Base-by-base conservation (phyloP, 2,797 vertebrate genomes). In the Protonibea diacanthus region DNA sequence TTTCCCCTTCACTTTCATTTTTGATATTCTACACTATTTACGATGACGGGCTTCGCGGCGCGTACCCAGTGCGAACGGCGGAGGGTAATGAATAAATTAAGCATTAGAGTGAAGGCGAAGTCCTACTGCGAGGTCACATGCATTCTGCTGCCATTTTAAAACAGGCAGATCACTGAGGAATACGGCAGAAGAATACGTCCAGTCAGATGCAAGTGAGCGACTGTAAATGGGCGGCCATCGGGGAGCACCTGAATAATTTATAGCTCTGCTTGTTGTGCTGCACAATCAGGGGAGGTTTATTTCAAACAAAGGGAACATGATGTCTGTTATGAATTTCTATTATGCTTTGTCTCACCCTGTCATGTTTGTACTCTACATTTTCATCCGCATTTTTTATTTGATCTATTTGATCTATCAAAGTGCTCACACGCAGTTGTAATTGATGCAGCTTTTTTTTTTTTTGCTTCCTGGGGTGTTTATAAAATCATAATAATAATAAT, bases 171-270 rank as follows among this genome's bases (percentile, higher is more conserved):
- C 82, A 57, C 75, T 15, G 58, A 85, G 87, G 81, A 90, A 78
- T 71, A 84, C 6, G 23, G 80, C 78, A 73, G 86, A 86, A 75
- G 88, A 84, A 89, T 52, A 57, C n/a, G 85, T 87, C 81, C 84
- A 90, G 86, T 80, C 85, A 79, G 83, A 88, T n/a, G 71, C 63
- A 81, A 87, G 89, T 71, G 66, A 87, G 89, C 69, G 61, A 71
- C 86, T 90, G 84, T 85, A 91, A 93, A 94, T 90, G 88, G 84
- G 78, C 74, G 56, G 83, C 76, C 91, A 82, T 85, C 29, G 44
- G 88, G 90, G 87, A 93, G 82, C 15, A 17, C 48, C 83, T 93
- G 92, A 93, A 94, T 95, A 92, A 94, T 94, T 93, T 88, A 95
- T 92, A 18, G 59, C 65, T 27, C 60, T 84, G 81, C 80, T 84